Evolutionary conservation across 1,140 invertebrate genomes (phyloP).

Genomic region (Drosophila jambulina): DNA sequence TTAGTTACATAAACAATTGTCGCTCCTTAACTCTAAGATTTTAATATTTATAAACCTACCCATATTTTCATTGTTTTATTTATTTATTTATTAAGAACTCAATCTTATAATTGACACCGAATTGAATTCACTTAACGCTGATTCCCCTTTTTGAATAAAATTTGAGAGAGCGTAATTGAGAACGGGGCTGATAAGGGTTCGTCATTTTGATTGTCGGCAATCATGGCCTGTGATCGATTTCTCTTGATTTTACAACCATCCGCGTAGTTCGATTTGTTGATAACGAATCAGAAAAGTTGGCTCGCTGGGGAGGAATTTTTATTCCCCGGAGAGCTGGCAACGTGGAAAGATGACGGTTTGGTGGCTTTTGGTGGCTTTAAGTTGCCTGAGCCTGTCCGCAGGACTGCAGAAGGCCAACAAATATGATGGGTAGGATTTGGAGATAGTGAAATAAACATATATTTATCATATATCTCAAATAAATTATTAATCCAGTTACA

Average conservation of each 20-base stretch:
- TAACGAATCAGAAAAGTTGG: slow-evolving; percentile 13
- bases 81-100: neutral
- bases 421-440: slow-evolving; percentile 57
- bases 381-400: slow-evolving; percentile 12
- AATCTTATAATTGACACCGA: neutral
- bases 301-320: neutral
- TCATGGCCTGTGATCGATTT: slow-evolving; percentile 15
- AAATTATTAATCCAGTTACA: slow-evolving; percentile 30
- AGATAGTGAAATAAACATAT: neutral
- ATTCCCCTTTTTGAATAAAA: neutral
- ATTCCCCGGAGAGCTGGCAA: slow-evolving; percentile 26
- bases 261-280: slow-evolving; percentile 8
- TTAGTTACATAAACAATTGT: too few relatives aligned
- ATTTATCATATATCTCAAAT: neutral
- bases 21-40: too few relatives aligned
- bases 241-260: slow-evolving; percentile 31
- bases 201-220: slow-evolving; percentile 19
- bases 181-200: slow-evolving; percentile 7
- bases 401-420: slow-evolving; percentile 11
- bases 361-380: slow-evolving; percentile 33
- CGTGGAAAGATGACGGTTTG: slow-evolving; percentile 51
- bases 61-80: too few relatives aligned
- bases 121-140: slow-evolving; percentile 4
- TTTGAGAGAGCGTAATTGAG: slow-evolving; percentile 18
- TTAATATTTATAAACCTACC: too few relatives aligned